Evolutionary conservation across 2,888 invertebrate species (phyloP).

Genomic region (Mythimna ferrago): DNA sequence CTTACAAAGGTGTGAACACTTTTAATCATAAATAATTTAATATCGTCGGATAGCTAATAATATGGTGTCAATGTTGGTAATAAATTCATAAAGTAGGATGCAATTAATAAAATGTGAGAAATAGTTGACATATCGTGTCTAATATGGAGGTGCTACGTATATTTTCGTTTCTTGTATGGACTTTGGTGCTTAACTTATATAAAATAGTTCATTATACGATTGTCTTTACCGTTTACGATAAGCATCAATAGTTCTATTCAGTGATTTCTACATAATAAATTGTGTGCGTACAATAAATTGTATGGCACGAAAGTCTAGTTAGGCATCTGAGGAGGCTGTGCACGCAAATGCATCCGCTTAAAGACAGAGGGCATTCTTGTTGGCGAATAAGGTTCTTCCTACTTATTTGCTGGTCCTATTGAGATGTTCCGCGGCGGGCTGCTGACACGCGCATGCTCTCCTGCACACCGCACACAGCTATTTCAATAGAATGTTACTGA

Average conservation of each 20-base stretch:
- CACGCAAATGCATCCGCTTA: slow-evolving; percentile 72
- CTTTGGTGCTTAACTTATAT: slow-evolving; percentile 53
- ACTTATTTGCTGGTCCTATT: slow-evolving; percentile 78
- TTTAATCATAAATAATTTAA: slow-evolving; percentile 63
- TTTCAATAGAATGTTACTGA: slow-evolving; percentile 70
- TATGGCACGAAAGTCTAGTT: slow-evolving; percentile 63
- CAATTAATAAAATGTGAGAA: slow-evolving; percentile 85
- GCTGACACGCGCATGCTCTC: slow-evolving; percentile 80
- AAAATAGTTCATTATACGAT: slow-evolving; percentile 44
- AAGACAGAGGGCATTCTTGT: slow-evolving; percentile 77
- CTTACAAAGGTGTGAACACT: slow-evolving; percentile 74
- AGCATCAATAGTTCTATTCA: slow-evolving; percentile 63
- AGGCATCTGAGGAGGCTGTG: slow-evolving; percentile 61
- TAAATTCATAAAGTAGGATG: slow-evolving; percentile 71
- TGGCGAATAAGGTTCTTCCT: slow-evolving; percentile 79
- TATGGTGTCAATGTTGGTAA: slow-evolving; percentile 61
- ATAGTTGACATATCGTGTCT: slow-evolving; percentile 82
- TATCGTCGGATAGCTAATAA: slow-evolving; percentile 49
- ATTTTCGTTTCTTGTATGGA: slow-evolving; percentile 66
- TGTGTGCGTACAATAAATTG: slow-evolving; percentile 62
- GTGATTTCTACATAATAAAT: slow-evolving; percentile 62
- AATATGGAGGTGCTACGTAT: slow-evolving; percentile 68
- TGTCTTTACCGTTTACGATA: slow-evolving; percentile 58
- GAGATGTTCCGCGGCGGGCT: slow-evolving; percentile 82
- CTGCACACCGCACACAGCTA: slow-evolving; percentile 74